Conservation (phyloP, 2,113 vertebrate genomes). For the Hippocampus barbouri region DNA sequence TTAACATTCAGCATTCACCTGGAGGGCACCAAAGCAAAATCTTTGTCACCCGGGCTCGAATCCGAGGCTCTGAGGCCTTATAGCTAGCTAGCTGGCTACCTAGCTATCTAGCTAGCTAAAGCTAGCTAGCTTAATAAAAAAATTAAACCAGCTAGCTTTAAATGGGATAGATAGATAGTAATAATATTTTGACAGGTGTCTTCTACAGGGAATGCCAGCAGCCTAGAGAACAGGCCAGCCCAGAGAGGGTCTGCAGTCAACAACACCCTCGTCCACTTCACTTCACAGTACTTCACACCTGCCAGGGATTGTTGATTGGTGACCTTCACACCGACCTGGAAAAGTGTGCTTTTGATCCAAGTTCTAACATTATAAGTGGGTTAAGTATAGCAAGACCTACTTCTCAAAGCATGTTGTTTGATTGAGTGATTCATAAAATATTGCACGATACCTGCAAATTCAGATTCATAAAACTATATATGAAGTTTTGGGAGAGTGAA, state of each 20-base stretch:
- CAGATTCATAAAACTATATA: not conserved
- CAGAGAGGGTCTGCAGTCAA: not conserved
- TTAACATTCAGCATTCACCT: not conserved
- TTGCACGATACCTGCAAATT: no score
- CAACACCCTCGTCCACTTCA: not conserved
- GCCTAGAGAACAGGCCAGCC: not conserved
- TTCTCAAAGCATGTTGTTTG: not conserved
- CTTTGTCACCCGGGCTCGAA: no score
- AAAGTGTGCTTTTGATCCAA: not conserved
- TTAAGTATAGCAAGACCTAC: not conserved
- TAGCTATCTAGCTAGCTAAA: not conserved
- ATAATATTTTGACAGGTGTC: no score
- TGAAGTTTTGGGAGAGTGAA: not conserved
- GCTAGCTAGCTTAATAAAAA: no score
- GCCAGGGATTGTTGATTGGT: not conserved
- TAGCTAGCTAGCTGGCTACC: not conserved
- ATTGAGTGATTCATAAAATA: no score
- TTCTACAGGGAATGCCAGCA: not conserved
- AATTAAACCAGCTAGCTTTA: no score
- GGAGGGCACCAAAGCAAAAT: not conserved
- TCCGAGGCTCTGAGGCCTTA: no score
- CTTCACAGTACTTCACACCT: not conserved
- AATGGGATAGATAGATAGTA: no score
- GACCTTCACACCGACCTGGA: not conserved
- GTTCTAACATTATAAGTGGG: not conserved